phyloP scores from a whole-genome alignment of 1,140 invertebrate species.

The Drosophila pachea region DNA sequence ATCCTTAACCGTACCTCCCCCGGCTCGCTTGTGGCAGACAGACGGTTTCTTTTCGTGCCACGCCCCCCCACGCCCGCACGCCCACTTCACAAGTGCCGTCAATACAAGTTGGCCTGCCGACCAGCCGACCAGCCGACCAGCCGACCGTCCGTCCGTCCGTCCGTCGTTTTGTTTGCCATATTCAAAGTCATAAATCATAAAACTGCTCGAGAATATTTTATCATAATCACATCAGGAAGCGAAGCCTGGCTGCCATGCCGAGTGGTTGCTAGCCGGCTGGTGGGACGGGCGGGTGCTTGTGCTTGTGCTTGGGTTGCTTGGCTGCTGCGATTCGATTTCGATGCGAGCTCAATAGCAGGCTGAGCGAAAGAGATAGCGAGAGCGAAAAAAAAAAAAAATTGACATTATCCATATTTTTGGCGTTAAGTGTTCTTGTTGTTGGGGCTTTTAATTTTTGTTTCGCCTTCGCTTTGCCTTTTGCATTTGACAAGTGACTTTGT shows the following conservation, averaged over 20 bases:
- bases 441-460: constrained; percentile 63
- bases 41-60: constrained; percentile 31
- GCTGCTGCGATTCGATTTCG: constrained; percentile 22
- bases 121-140: too few relatives aligned
- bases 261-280: background rate
- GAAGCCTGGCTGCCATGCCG: constrained; percentile 12
- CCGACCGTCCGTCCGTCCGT: too few relatives aligned
- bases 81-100: constrained; percentile 13
- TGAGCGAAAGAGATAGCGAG: background rate
- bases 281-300: too few relatives aligned
- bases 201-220: constrained; percentile 78
- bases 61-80: background rate
- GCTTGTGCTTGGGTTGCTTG: too few relatives aligned
- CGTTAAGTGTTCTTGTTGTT: constrained; percentile 61
- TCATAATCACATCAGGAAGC: constrained; percentile 78
- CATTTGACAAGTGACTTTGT: constrained; percentile 60
- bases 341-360: constrained; percentile 53
- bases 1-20: too few relatives aligned
- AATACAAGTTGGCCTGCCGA: constrained; percentile 43
- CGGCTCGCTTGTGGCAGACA: background rate
- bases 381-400: constrained; percentile 39
- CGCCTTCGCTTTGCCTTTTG: constrained; percentile 41
- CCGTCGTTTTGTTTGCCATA: constrained; percentile 71
- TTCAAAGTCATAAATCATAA: constrained; percentile 78
- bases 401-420: constrained; percentile 75